Conservation (phyloP, 2,888 invertebrate genomes). For the Celastrina argiolus region DNA sequence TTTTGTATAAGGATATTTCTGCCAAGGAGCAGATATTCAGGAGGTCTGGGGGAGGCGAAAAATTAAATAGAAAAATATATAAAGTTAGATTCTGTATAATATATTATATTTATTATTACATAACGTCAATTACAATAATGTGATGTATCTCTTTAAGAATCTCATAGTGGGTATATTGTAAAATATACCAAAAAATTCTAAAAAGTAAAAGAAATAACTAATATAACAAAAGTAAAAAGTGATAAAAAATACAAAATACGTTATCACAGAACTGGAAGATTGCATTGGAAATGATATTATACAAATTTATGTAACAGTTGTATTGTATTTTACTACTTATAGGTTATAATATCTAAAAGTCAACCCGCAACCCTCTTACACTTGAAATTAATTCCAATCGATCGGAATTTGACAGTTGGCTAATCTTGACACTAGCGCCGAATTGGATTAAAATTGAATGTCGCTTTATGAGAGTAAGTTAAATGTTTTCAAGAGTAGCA, state of each 20-base stretch:
- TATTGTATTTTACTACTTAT: background rate
- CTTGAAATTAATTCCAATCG: no score
- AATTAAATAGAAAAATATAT: background rate
- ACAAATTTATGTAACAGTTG: background rate
- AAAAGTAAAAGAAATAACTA: constrained; percentile 7
- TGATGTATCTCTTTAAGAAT: constrained; percentile 10
- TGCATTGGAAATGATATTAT: constrained; percentile 14
- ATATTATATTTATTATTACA: constrained; percentile 8
- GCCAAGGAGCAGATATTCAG: no score
- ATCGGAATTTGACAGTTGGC: no score
- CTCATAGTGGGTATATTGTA: constrained; percentile 7
- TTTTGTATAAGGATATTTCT: no score
- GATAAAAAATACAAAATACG: constrained; percentile 19
- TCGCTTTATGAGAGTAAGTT: no score
- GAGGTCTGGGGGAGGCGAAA: background rate
- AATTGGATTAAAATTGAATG: no score
- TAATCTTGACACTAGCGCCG: no score
- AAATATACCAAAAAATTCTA: constrained; percentile 11
- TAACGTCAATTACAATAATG: constrained; percentile 13
- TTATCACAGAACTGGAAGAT: constrained; percentile 22
- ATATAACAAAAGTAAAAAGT: constrained; percentile 19
- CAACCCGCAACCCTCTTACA: no score
- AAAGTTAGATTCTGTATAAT: background rate
- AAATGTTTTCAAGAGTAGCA: no score
- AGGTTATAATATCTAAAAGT: background rate